phyloP scores from a whole-genome alignment of 2,888 invertebrate species.

The Vesta saturnalis region DNA sequence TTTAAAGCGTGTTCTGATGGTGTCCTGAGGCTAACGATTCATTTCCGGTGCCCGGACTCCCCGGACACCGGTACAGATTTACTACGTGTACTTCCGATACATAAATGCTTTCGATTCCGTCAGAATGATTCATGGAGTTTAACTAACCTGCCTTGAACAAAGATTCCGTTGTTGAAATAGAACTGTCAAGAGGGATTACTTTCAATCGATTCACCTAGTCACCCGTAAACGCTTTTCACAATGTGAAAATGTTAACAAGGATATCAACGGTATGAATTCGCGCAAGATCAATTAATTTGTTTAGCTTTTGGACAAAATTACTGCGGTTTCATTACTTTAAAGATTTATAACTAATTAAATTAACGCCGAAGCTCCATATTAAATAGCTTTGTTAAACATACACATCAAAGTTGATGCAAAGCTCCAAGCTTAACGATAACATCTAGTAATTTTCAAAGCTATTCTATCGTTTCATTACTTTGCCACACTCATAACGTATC shows the following conservation, averaged over 20 bases:
- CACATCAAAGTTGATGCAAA: constrained; percentile 20
- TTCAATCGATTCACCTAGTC: background rate
- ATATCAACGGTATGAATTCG: background rate
- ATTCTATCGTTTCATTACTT: constrained; percentile 13
- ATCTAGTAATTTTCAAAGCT: constrained; percentile 7
- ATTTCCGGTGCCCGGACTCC: constrained; percentile 51
- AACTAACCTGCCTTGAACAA: constrained; percentile 27
- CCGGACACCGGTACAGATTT: constrained; percentile 51
- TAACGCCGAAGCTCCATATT: constrained; percentile 15
- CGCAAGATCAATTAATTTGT: background rate
- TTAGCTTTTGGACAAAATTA: background rate
- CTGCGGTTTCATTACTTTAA: constrained; percentile 21
- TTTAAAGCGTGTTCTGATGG: constrained; percentile 53
- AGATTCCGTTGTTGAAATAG: constrained; percentile 16
- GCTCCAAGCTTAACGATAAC: constrained; percentile 15
- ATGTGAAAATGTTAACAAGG: background rate
- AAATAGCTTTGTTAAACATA: constrained; percentile 24
- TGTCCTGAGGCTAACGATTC: constrained; percentile 55
- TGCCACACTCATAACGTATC: background rate
- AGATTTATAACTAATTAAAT: constrained; percentile 31
- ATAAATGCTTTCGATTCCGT: constrained; percentile 45
- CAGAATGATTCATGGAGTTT: constrained; percentile 41
- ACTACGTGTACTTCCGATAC: constrained; percentile 52
- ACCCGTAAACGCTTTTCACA: background rate
- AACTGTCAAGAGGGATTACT: constrained; percentile 17